Evolutionary conservation across 2,113 vertebrate genomes (phyloP), one percentile per base, ranked within the genome.

Genomic region (Hippocampus comes): DNA sequence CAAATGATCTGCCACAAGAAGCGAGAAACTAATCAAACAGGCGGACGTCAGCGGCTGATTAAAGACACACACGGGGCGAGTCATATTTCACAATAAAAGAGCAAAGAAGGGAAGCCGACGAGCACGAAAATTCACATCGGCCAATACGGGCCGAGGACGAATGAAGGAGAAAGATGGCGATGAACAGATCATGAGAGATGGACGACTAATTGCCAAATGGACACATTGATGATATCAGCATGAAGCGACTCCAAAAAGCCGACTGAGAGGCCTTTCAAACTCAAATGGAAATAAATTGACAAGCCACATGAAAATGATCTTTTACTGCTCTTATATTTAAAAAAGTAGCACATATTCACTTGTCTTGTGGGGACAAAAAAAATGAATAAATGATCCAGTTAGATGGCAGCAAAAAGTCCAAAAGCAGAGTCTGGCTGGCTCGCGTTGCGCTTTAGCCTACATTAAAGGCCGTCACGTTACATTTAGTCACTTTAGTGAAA

Each of bases 161-260:
- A 74, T 55, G 51, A 72, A 80, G 75, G 71, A 56, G 71, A 75
- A 51, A 55, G 66, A 9, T 43, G 65, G n/a, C 23, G 68, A 25
- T 18, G 41, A 67, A 46, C 46, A 53, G 20, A 57, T 43, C 56
- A 63, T 23, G 10, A 57, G 61, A 57, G 51, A 18, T 8, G 8
- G 17, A 12, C 30, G 59, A 65, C 20, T 23, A 15, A 15, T 23
- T 15, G 21, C 12, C n/a, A 23, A 14, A n/a, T 1, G 11, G 21
- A 65, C 42, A 14, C 4, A 6, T 12, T 43, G 63, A 65, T 21
- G n/a, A 46, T 65, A 23, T 23, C 63, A 8, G 5, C 63, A 25
- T 25, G 7, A 11, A 43, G 5, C 4, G 23, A 14, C 63, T 43
- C 11, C 8, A 11, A 25, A 25, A 27, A 59, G 23, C 10, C 56